Evolutionary conservation across 2,888 invertebrate genomes (phyloP), one percentile per base, ranked within the genome.

Genomic region (Pristionchus mayeri): DNA sequence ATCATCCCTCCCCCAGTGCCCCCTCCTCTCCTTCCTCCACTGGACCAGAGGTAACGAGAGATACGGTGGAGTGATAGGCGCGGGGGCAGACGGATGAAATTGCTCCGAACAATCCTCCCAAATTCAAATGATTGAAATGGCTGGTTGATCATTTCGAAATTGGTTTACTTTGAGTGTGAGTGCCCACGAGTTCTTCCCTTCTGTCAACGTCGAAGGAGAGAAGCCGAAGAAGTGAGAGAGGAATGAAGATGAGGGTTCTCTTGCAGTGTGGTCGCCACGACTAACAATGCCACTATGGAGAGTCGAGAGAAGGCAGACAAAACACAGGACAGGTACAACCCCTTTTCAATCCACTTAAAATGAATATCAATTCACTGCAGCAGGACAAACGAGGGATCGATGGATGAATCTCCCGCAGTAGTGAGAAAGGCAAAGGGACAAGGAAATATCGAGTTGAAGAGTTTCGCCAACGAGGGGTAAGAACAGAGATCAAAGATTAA

Each of bases 401-500:
- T 54, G 54, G 54, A 54, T 18, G 21, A 54, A 21, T 16, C 54
- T 9, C 7, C 54, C 4, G 21, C n/a, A 4, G 13, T 21, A 9
- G 54, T 16, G 54, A 21, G 54, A 54, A 54, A 21, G 21, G 21
- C 54, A 7, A 16, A 54, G 21, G 54, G 54, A 54, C 21, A n/a
- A 16, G 13, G n/a, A n/a, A 54, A 54, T n/a, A 9, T 16, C 13
- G 54, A 54, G n/a, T 4, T 54, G 21, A 54, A 54, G 54, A 54
- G 54, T 54, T 9, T 54, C 54, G 21, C 54, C 16, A 9, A 54
- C 13, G 40, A 40, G 13, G 44, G 34, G 13, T 24, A 27, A 71
- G 37, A 24, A 6, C 40, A 40, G 24, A 71, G 40, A 71, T 44
- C 71, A 71, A 44, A 71, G 71, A 71, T n/a, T 40, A 71, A 40